These are phyloP conservation scores for Lucifuga dentata DNA, from an alignment of 2,113 vertebrate species.

Conservation along the genomic window DNA sequence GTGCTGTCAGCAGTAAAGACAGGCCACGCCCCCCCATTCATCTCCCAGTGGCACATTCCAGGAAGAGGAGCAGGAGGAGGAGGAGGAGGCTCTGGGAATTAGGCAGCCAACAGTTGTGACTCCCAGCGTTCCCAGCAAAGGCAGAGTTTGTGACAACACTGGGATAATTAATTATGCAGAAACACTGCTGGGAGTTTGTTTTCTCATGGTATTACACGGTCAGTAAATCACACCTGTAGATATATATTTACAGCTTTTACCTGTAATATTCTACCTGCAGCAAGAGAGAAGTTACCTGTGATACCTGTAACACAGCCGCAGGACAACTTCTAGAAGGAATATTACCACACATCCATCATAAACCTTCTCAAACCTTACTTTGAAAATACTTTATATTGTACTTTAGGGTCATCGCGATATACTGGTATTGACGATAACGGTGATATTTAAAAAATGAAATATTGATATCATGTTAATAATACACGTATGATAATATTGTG, in stretches of 20 bases:
- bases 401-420: no score
- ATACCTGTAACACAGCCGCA: no score
- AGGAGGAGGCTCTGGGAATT: conserved; percentile 53
- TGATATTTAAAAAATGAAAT: no score
- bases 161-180: conserved; percentile 55
- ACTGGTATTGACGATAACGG: no score
- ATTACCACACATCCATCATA: no score
- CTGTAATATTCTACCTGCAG: no score
- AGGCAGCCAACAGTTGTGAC: conserved; percentile 11
- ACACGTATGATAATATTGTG: no score
- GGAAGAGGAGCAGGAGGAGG: conserved; percentile 65
- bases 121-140: conserved; percentile 65
- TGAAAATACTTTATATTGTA: no score
- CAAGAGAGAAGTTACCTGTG: no score
- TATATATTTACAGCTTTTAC: conserved; percentile 46
- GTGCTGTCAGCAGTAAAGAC: conserved; percentile 64
- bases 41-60: conserved; percentile 55
- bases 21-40: conserved; percentile 45
- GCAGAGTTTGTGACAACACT: conserved; percentile 38
- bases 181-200: neutral
- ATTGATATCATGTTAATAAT: no score
- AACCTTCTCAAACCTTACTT: no score
- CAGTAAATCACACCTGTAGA: conserved; percentile 61
- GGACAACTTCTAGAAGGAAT: no score
- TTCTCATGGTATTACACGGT: conserved; percentile 72